phyloP scores from a whole-genome alignment of 2,797 vertebrate species.

The Pogoniulus pusillus region DNA sequence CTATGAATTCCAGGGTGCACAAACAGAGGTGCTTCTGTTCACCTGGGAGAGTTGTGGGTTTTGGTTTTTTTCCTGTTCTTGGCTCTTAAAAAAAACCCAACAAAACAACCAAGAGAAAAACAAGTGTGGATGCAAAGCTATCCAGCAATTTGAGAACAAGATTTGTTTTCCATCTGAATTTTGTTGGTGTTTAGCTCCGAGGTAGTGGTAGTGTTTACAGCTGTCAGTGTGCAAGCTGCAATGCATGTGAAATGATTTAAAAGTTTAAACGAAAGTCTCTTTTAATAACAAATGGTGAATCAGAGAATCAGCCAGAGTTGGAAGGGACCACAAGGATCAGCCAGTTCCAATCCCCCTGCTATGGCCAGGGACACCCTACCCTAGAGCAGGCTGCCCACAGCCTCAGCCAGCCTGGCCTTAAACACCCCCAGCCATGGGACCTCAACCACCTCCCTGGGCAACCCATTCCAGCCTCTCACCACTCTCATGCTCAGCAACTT shows the following conservation, averaged over 20 bases:
- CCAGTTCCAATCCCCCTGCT: too few species aligned
- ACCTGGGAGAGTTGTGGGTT: background rate
- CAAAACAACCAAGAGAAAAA: background rate
- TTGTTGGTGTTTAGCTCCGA: background rate
- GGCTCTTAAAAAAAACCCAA: too few species aligned
- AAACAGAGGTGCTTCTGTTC: slow-evolving; percentile 42
- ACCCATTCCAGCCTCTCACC: too few species aligned
- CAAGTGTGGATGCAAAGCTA: background rate
- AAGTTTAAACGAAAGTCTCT: background rate
- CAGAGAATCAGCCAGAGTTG: too few species aligned
- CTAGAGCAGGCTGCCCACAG: too few species aligned
- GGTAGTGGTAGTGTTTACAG: background rate
- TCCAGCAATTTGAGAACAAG: background rate
- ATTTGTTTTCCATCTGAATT: background rate
- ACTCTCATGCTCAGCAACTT: too few species aligned
- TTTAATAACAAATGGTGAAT: too few species aligned
- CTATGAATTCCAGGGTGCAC: background rate
- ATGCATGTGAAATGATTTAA: background rate
- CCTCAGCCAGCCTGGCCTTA: too few species aligned
- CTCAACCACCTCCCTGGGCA: too few species aligned
- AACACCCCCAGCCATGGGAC: too few species aligned
- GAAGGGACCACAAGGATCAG: too few species aligned
- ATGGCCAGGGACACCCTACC: too few species aligned
- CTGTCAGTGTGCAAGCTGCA: background rate
- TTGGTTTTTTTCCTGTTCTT: background rate